Percentiles rank a stretch among this genome's conserved stretches.
These are phyloP conservation scores for Zelostemma sp. DNA, from an alignment of 1,140 invertebrate genomes.

Conservation along the genomic window DNA sequence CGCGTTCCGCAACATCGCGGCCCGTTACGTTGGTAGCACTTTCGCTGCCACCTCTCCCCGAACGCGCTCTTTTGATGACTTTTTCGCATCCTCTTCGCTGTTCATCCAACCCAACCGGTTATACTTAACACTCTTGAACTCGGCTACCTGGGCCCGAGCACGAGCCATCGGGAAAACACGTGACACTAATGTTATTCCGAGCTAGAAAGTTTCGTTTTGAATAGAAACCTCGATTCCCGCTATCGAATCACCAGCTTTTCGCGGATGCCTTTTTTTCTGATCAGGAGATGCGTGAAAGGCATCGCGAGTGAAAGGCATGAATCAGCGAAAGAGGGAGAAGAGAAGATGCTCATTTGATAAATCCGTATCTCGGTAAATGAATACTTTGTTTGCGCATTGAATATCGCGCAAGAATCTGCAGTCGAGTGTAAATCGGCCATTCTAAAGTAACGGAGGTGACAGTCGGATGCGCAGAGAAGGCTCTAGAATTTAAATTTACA, in stretches of 20 bases:
- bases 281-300: no score
- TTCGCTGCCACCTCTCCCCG: conserved; percentile 37
- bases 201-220: no score
- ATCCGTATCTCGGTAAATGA: background rate
- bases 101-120: conserved; percentile 44
- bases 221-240: no score
- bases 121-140: conserved; percentile 46
- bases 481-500: no score
- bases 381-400: background rate
- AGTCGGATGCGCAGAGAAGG: no score
- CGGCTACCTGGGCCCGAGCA: conserved; percentile 40
- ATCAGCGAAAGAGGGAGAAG: conserved; percentile 6
- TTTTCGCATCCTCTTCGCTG: conserved; percentile 36
- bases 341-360: conserved; percentile 12
- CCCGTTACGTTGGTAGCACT: conserved; percentile 43
- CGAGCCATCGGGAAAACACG: conserved; percentile 35
- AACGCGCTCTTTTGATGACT: conserved; percentile 42
- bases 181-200: conserved; percentile 1
- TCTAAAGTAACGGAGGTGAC: no score
- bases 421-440: background rate
- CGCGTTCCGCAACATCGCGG: conserved; percentile 1
- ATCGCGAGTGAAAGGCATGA: conserved; percentile 26
- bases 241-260: no score
- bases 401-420: background rate
- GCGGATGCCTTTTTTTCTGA: no score